Evolutionary conservation across 64 coral and sea anemone species (phyloP), one percentile per base, ranked within the genome.

Genomic region (Montipora capricornis): DNA sequence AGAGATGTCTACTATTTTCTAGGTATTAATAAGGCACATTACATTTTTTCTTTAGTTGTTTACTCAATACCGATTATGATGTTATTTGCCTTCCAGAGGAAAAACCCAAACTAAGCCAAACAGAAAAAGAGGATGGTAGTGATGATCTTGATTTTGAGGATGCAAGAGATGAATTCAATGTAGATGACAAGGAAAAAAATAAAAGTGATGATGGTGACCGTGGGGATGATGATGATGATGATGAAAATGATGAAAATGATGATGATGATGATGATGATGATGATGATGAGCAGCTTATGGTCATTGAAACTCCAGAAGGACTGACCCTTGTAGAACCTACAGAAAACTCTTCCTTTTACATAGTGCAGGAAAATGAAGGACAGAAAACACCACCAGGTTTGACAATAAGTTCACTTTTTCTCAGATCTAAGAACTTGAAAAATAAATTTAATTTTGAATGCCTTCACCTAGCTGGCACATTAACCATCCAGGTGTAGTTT

Each of bases 221-320:
- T 47, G 80, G 75, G 49, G 52, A 61, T 48, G 80, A 90, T 6
- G 81, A 93, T 2, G 69, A 68, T 60, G 73, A 87, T 49, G 49
- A 94, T 5, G 77, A n/a, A n/a, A n/a, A n/a, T n/a, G n/a, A n/a
- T n/a, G n/a, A n/a, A n/a, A n/a, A 92, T 80, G 77, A 49, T 58
- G 91, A 59, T 19, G 70, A 51, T 24, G 71, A 93, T 78, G 77
- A n/a, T 78, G 87, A 85, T 68, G 52, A 83, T 59, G 84, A 77
- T 13, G 92, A 79, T 75, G 88, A 83, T 47, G 92, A 97, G 26
- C 89, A 91, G 20, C 59, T 97, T 8, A 89, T 92, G 93, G 95
- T 97, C 16, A 92, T 94, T 47, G 95, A 97, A 44, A 97, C 95
- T 55, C 83, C 95, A 67, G 95, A 97, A 20, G 95, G 95, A 71